phyloP scores from a whole-genome alignment of 2,113 vertebrate species.

The Micronycteris hirsuta region DNA sequence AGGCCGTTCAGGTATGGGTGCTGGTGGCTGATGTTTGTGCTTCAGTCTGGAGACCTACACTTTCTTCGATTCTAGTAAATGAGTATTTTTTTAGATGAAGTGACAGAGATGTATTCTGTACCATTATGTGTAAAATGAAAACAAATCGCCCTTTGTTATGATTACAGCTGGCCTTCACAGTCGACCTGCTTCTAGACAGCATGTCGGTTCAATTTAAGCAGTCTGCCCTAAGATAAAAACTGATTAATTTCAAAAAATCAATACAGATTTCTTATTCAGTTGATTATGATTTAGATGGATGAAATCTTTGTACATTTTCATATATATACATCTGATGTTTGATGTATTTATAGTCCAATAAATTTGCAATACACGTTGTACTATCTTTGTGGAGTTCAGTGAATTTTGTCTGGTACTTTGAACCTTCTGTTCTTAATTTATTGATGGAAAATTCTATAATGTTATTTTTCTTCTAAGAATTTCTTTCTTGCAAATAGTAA shows the following conservation, averaged over 20 bases:
- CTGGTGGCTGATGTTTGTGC: not conserved
- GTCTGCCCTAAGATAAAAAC: not conserved
- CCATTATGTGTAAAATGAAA: conserved; percentile 13
- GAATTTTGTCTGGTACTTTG: not conserved
- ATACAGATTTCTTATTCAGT: not conserved
- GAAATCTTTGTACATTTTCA: not conserved
- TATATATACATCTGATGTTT: not conserved
- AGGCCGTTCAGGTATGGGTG: conserved; percentile 79
- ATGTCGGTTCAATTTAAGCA: not conserved
- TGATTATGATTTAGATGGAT: not conserved
- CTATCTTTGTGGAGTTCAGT: not conserved
- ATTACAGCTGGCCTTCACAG: not conserved
- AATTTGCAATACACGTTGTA: not conserved
- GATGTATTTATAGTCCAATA: not conserved
- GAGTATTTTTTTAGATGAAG: not conserved
- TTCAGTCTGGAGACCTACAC: not conserved
- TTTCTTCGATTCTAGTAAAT: not conserved
- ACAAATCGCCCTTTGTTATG: not conserved
- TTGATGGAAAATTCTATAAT: not conserved
- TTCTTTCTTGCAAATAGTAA: not conserved
- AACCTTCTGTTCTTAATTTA: not conserved
- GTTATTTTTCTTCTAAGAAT: not conserved
- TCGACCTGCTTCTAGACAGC: not conserved
- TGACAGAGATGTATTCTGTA: not conserved
- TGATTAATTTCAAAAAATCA: not conserved